Evolutionary conservation across 2,113 vertebrate species (phyloP).

Genomic region (Pelobates fuscus): DNA sequence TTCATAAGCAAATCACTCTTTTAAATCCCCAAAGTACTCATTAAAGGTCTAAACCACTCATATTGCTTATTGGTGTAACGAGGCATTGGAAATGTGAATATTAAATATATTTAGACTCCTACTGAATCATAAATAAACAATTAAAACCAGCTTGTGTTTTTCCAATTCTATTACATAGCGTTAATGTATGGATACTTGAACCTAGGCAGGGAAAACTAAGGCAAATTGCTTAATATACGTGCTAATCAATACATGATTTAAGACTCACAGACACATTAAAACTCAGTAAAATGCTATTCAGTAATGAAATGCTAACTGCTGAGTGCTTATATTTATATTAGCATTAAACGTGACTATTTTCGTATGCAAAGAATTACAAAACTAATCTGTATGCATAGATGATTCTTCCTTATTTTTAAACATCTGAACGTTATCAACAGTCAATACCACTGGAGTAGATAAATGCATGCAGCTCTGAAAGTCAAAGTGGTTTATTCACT

Average conservation of each 20-base stretch:
- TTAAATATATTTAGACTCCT: slow-evolving; percentile 44
- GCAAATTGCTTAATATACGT: slow-evolving; percentile 39
- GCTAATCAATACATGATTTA: slow-evolving; percentile 42
- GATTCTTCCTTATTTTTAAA: no score
- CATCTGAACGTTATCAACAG: no score
- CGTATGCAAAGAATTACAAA: background rate
- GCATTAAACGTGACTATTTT: slow-evolving; percentile 18
- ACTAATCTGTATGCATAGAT: background rate
- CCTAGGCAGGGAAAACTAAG: slow-evolving; percentile 32
- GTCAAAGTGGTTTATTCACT: no score
- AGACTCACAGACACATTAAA: slow-evolving; percentile 13
- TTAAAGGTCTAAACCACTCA: slow-evolving; percentile 40
- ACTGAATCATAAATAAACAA: slow-evolving; percentile 28
- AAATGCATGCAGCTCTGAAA: no score
- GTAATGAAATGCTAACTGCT: slow-evolving; percentile 5
- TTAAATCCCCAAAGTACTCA: slow-evolving; percentile 35
- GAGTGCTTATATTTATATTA: slow-evolving; percentile 28
- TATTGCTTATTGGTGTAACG: slow-evolving; percentile 39
- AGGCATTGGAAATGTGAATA: background rate
- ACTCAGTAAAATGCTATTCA: background rate
- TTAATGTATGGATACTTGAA: slow-evolving; percentile 28
- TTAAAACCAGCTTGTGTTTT: slow-evolving; percentile 36
- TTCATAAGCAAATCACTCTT: slow-evolving; percentile 57
- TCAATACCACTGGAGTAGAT: no score
- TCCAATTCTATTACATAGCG: slow-evolving; percentile 28